These are phyloP conservation scores for Eupithecia exiguata DNA, from an alignment of 2,888 invertebrate species.

Conservation along the genomic window DNA sequence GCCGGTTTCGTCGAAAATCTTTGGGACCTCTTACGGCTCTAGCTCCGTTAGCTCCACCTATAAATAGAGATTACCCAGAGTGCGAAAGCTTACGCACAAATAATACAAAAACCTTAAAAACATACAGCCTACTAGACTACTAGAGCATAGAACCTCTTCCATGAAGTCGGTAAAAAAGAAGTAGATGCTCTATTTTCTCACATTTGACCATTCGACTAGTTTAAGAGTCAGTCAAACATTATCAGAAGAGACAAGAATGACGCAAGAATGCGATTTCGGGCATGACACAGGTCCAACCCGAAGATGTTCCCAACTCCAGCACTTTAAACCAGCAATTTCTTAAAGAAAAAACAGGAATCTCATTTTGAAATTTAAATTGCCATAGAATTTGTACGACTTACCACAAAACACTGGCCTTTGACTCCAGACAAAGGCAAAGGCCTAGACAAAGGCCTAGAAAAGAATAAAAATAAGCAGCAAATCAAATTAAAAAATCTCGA, in stretches of 20 bases:
- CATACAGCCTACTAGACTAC: too few species aligned
- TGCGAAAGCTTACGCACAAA: too few species aligned
- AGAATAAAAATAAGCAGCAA: background rate
- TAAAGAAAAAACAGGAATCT: constrained; percentile 49
- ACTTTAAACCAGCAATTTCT: constrained; percentile 48
- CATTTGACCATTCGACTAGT: background rate
- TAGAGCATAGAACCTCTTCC: too few species aligned
- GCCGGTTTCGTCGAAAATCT: too few species aligned
- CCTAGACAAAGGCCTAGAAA: constrained; percentile 25
- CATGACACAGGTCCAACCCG: background rate
- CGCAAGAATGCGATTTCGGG: background rate
- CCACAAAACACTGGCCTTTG: constrained; percentile 58
- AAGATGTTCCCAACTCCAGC: constrained; percentile 48
- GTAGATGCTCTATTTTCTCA: background rate
- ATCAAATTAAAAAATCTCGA: background rate
- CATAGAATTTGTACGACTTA: constrained; percentile 60
- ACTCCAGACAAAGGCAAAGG: constrained; percentile 55
- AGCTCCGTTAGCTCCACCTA: too few species aligned
- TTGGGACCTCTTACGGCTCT: too few species aligned
- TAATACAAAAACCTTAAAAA: too few species aligned
- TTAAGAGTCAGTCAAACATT: background rate
- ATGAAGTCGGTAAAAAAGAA: background rate
- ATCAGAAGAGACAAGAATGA: background rate
- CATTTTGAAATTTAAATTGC: constrained; percentile 59
- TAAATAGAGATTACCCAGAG: too few species aligned